These are phyloP conservation scores for Bombus breviceps DNA, from an alignment of 1,140 invertebrate species.

Conservation along the genomic window DNA sequence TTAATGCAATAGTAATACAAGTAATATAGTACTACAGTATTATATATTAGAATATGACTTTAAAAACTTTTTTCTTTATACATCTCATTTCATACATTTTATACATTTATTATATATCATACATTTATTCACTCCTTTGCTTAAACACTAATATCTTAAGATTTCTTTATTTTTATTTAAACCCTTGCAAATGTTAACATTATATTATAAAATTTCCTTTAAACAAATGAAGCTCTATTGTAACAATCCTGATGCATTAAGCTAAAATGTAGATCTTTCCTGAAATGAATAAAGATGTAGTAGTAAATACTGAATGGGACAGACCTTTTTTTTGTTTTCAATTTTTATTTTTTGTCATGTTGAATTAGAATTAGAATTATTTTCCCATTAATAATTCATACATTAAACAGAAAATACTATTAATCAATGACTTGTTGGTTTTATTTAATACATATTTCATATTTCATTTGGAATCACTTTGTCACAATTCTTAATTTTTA, in stretches of 20 bases:
- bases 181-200: too few relatives aligned
- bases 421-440: background rate
- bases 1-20: background rate
- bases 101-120: background rate
- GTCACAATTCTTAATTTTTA: background rate
- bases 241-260: background rate
- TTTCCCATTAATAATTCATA: background rate
- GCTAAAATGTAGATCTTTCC: background rate
- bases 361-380: background rate
- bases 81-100: background rate
- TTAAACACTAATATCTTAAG: too few relatives aligned
- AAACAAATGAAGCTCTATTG: background rate
- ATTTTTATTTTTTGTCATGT: slow-evolving; percentile 21
- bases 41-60: background rate
- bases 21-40: background rate
- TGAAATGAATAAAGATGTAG: background rate
- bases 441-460: background rate
- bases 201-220: background rate
- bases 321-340: slow-evolving; percentile 65
- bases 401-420: background rate
- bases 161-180: too few relatives aligned
- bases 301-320: slow-evolving; percentile 80
- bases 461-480: background rate
- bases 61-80: background rate
- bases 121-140: too few relatives aligned